phyloP scores from a whole-genome alignment of 1,140 invertebrate species.

The Sesamia nonagrioides region DNA sequence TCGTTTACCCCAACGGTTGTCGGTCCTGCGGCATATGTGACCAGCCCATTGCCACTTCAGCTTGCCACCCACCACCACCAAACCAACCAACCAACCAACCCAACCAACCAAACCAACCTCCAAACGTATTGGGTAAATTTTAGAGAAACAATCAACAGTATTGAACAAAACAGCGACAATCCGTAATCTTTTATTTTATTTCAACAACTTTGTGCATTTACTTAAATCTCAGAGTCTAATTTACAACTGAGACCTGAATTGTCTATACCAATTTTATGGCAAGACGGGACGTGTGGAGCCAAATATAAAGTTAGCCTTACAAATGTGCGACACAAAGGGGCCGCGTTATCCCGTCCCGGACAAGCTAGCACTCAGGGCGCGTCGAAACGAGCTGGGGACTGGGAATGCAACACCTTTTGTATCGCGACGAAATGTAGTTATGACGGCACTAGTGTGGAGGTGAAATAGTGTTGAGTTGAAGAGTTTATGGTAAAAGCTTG shows the following conservation, averaged over 20 bases:
- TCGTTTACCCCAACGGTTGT: too few relatives aligned
- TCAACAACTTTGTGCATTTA: not conserved
- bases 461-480: not conserved
- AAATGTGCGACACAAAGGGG: slow-evolving; percentile 5
- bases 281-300: not conserved
- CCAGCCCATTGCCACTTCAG: too few relatives aligned
- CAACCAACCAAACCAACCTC: not conserved
- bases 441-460: not conserved
- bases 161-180: not conserved
- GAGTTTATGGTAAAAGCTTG: not conserved
- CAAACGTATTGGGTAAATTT: too few relatives aligned
- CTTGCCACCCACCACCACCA: too few relatives aligned
- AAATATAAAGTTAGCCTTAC: slow-evolving; percentile 8
- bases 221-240: not conserved
- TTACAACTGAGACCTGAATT: not conserved
- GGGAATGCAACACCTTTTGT: slow-evolving; percentile 2
- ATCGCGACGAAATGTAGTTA: not conserved
- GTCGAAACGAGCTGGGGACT: not conserved
- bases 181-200: not conserved
- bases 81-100: too few relatives aligned
- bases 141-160: not conserved
- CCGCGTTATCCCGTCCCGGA: not conserved
- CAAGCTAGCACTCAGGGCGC: not conserved
- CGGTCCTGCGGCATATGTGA: too few relatives aligned
- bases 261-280: not conserved